phyloP scores from a whole-genome alignment of 92 coral and sea anemone species.

The Chrysogorgia sp. region DNA sequence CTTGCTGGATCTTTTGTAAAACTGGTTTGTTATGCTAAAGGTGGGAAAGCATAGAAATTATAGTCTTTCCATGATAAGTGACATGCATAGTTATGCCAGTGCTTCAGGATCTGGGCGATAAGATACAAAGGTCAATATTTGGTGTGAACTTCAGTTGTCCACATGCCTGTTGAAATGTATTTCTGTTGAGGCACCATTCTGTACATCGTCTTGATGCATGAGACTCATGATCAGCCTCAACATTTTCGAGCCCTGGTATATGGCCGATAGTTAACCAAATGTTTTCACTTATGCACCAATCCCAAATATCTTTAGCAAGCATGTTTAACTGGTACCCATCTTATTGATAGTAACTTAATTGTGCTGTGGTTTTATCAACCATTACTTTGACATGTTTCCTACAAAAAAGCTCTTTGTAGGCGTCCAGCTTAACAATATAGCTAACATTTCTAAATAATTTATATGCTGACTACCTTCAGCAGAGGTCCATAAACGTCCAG shows the following conservation, averaged over 20 bases:
- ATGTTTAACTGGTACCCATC: conserved; percentile 63
- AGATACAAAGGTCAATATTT: conserved; percentile 51
- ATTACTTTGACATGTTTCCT: conserved; percentile 12
- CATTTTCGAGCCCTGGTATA: conserved; percentile 37
- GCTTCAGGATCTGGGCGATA: conserved; percentile 56
- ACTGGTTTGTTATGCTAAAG: conserved; percentile 50
- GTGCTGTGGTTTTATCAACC: conserved; percentile 38
- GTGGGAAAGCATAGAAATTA: conserved; percentile 61
- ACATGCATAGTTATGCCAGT: conserved; percentile 58
- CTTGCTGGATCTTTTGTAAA: conserved; percentile 45
- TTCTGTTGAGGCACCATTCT: conserved; percentile 31
- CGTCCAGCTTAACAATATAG: conserved; percentile 36
- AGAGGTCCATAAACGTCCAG: conserved; percentile 61
- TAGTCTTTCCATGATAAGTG: conserved; percentile 40
- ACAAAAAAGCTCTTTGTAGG: conserved; percentile 11
- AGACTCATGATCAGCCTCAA: conserved; percentile 37
- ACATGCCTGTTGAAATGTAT: conserved; percentile 32
- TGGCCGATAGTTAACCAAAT: conserved; percentile 45
- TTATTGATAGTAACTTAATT: conserved; percentile 62
- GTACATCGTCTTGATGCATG: conserved; percentile 21
- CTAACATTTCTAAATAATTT: conserved; percentile 39
- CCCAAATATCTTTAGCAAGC: conserved; percentile 28
- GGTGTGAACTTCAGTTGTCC: conserved; percentile 31
- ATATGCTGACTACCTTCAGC: conserved; percentile 48
- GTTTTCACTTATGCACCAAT: conserved; percentile 35